Evolutionary conservation across 2,797 vertebrate genomes (phyloP), one percentile per base, ranked within the genome.

Genomic region (Telmatherina bonti): DNA sequence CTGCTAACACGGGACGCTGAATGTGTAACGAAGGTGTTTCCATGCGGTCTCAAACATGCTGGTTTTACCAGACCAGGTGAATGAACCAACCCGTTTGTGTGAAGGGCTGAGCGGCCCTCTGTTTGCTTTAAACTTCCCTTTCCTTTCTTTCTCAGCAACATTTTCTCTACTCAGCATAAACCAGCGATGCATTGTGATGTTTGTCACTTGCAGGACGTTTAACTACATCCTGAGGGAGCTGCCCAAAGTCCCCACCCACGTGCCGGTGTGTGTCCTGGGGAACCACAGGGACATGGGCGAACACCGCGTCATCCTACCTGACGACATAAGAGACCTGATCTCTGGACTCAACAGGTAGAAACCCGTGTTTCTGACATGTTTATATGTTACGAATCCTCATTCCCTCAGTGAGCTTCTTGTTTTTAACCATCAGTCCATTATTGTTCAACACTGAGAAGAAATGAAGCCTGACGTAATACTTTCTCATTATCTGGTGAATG

Each of bases 261-360:
- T 99, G 33, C 98, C 98, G 0, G 98, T 99, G 79, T 99, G 97
- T 0, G 96, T 99, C 76, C 91, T 99, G 66, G 98, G 98, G 30
- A 99, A 99, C 90, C 95, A 97, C 90, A 92, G 98, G 0, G 98
- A 99, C 92, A 99, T 99, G 98, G 98, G 98, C 0, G 97, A 99
- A 79, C 98, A 99, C 80, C 94, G 98, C 0, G 96, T 99, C 76
- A 95, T 99, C 73, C 94, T 98, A 55, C 98, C 98, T 0, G 93
- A 97, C 0, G 97, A 98, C 0, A 97, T 99, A 73, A 93, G 96
- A 24, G 95, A 96, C 67, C 95, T 98, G 79, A 96, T 99, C 0
- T 93, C 95, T 62, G 94, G 92, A 70, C 93, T 99, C 1, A 96
- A 98, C 95, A 96, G 98, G 98, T 99, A 65, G 62, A 56, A 18